A percentile compares a stretch with the other conserved stretches of the same genome.
Evolutionary conservation across 2,888 invertebrate species (phyloP).

Genomic region (Chalcosyrphus nemorum): DNA sequence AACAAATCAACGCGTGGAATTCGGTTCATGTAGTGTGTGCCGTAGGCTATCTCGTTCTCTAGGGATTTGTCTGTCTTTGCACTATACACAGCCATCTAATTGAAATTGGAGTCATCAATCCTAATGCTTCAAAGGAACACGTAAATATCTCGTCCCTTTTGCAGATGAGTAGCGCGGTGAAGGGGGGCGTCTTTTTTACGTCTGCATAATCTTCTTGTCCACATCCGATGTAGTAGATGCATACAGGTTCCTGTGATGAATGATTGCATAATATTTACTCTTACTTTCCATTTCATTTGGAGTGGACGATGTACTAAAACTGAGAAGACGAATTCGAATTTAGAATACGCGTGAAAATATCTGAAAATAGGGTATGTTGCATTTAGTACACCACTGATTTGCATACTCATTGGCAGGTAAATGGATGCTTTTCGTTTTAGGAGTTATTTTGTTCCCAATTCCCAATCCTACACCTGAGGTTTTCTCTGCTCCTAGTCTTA

Average conservation of each 20-base stretch:
- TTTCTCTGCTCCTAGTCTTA: no score
- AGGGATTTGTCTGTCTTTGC: slow-evolving; percentile 4
- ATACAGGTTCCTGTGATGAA: slow-evolving; percentile 44
- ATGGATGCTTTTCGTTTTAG: no score
- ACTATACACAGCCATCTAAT: slow-evolving; percentile 33
- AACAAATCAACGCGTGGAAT: slow-evolving; percentile 64
- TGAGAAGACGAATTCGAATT: background rate
- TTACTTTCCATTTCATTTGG: background rate
- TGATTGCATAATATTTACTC: slow-evolving; percentile 64
- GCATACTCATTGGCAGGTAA: no score
- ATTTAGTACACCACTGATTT: no score
- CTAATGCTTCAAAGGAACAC: slow-evolving; percentile 40
- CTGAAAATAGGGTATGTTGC: slow-evolving; percentile 5
- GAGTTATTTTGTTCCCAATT: no score
- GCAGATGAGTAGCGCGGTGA: background rate
- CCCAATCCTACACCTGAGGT: no score
- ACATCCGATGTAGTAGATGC: slow-evolving; percentile 48
- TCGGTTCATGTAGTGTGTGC: slow-evolving; percentile 12
- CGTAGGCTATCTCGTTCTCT: slow-evolving; percentile 11
- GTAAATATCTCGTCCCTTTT: background rate
- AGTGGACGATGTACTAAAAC: background rate
- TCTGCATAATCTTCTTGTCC: slow-evolving; percentile 52
- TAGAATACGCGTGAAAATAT: background rate
- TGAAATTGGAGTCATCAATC: slow-evolving; percentile 64
- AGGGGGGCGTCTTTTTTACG: slow-evolving; percentile 29